Evolutionary conservation across 2,797 vertebrate species (phyloP).

Genomic region (Cheirogaleus major): DNA sequence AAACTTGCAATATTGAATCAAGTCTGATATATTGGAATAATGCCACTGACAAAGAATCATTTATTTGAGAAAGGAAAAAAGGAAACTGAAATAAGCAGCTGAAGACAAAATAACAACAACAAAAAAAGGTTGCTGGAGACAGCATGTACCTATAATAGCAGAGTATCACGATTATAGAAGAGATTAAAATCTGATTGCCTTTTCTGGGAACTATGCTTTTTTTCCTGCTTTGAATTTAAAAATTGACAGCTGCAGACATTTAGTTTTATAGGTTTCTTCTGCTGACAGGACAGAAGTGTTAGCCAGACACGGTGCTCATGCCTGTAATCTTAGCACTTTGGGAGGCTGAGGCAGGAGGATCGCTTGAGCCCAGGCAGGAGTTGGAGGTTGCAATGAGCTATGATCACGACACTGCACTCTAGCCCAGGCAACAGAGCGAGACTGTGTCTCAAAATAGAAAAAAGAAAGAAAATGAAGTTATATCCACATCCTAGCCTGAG

Average conservation of each 20-base stretch:
- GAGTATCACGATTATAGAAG: not conserved
- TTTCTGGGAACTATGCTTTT: not conserved
- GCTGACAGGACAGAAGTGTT: not conserved
- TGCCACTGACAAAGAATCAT: not conserved
- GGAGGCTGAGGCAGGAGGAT: not conserved
- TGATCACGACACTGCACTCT: not conserved
- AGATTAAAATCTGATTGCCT: not conserved
- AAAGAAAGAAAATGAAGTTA: not conserved
- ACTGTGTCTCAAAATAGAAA: not conserved
- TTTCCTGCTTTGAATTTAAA: not conserved
- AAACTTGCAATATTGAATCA: not conserved
- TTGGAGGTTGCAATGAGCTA: not conserved
- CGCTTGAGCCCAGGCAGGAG: not conserved
- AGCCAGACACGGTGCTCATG: too few relatives aligned
- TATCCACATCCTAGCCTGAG: not conserved
- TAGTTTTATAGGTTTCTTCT: not conserved
- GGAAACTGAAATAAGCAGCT: not conserved
- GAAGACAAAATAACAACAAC: not conserved
- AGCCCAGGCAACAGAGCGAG: not conserved
- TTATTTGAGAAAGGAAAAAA: not conserved
- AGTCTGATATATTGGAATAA: not conserved
- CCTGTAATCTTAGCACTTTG: not conserved
- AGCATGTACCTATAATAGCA: not conserved
- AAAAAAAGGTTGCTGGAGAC: not conserved
- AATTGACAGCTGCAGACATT: not conserved